phyloP scores from a whole-genome alignment of 2,888 invertebrate genomes.

The Agriopis leucophaearia region DNA sequence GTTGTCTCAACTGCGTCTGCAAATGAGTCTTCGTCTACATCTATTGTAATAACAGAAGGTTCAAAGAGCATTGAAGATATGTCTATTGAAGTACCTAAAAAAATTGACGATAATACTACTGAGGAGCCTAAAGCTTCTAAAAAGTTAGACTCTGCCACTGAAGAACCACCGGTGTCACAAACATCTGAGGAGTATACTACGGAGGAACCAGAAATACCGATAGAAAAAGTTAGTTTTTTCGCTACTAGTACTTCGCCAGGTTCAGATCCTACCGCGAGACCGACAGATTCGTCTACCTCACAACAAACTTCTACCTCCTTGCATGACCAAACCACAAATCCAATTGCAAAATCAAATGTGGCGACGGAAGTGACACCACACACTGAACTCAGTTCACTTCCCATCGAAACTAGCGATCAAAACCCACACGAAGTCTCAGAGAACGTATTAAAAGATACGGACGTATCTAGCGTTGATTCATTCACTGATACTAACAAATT shows the following conservation, averaged over 20 bases:
- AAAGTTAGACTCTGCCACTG: constrained; percentile 41
- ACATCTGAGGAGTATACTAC: constrained; percentile 33
- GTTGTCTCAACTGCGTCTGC: constrained; percentile 41
- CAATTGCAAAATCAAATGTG: constrained; percentile 63
- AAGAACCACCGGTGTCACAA: constrained; percentile 26
- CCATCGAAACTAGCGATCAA: constrained; percentile 79
- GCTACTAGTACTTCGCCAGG: constrained; percentile 38
- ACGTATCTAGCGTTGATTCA: constrained; percentile 59
- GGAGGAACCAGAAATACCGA: constrained; percentile 42
- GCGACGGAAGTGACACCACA: constrained; percentile 75
- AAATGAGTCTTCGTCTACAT: not conserved
- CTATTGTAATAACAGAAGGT: constrained; percentile 20
- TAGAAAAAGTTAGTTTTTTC: constrained; percentile 41
- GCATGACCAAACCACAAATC: constrained; percentile 62
- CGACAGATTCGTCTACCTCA: constrained; percentile 39
- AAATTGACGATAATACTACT: constrained; percentile 23
- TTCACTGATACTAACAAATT: constrained; percentile 56
- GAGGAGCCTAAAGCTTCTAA: constrained; percentile 26
- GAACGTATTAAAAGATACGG: constrained; percentile 61
- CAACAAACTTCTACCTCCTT: constrained; percentile 49
- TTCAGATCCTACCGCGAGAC: constrained; percentile 45
- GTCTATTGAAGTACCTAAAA: constrained; percentile 31
- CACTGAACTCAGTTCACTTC: constrained; percentile 77
- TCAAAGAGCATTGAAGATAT: constrained; percentile 44
- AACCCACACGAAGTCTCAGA: constrained; percentile 73